These are phyloP conservation scores for Dendrocopos noguchii DNA, from an alignment of 2,113 vertebrate genomes.

Conservation along the genomic window DNA sequence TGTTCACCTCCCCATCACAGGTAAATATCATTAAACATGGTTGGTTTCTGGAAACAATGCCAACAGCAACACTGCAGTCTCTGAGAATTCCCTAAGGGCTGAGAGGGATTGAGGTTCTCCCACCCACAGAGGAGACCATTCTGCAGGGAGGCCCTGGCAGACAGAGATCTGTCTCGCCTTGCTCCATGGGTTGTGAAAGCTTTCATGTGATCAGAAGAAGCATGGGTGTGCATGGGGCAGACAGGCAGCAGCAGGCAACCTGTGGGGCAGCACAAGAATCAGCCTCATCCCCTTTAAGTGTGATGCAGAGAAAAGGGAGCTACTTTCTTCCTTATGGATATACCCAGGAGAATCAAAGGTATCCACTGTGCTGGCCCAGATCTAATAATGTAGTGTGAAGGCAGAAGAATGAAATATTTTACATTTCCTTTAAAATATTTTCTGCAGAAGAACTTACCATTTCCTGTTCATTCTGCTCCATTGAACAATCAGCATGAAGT, in stretches of 20 bases:
- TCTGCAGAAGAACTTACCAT: not conserved
- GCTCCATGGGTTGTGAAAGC: not conserved
- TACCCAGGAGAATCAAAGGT: not conserved
- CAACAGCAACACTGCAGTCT: not conserved
- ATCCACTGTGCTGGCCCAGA: not conserved
- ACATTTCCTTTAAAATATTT: not conserved
- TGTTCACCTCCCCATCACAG: not conserved
- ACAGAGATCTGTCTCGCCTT: not conserved
- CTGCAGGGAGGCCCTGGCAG: not conserved
- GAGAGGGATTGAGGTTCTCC: not conserved
- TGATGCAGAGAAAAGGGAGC: not conserved
- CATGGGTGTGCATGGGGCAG: not conserved
- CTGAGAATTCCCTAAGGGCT: fast-evolving
- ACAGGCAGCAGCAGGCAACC: not conserved
- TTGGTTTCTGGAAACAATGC: not conserved
- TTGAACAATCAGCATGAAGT: not conserved
- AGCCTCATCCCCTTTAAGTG: not conserved
- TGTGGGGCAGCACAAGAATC: not conserved
- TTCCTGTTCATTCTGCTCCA: not conserved
- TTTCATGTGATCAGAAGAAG: not conserved
- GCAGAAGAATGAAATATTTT: not conserved
- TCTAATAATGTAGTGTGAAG: not conserved
- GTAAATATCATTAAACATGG: not conserved
- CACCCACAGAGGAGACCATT: not conserved
- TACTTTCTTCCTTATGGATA: not conserved